Conservation (phyloP, 2,888 invertebrate genomes). For the Plemyria rubiginata region DNA sequence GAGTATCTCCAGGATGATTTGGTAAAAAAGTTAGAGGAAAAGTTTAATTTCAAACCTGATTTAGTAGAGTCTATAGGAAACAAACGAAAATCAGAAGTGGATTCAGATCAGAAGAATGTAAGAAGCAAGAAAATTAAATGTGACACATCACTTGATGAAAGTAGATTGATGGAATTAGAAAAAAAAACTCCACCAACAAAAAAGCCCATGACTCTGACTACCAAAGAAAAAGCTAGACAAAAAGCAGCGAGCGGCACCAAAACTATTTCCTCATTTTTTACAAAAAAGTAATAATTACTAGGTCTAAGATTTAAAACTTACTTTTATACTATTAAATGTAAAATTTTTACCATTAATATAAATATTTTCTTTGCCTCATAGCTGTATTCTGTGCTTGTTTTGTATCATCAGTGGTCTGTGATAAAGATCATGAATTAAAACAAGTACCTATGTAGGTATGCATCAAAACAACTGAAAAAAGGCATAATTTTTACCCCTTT, state of each 20-base stretch:
- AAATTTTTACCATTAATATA: background rate
- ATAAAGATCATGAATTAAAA: too few relatives aligned
- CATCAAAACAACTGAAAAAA: too few relatives aligned
- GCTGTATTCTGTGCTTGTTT: too few relatives aligned
- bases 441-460: too few relatives aligned
- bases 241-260: constrained; percentile 93
- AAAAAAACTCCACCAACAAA: constrained; percentile 65
- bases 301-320: background rate
- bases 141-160: constrained; percentile 62
- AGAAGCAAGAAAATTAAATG: constrained; percentile 71
- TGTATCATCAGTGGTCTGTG: too few relatives aligned
- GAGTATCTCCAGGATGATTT: constrained; percentile 91
- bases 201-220: constrained; percentile 82
- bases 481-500: too few relatives aligned
- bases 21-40: constrained; percentile 85
- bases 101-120: constrained; percentile 49
- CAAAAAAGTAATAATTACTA: constrained; percentile 20
- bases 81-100: constrained; percentile 82
- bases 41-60: constrained; percentile 88
- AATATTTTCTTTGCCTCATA: too few relatives aligned
- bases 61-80: constrained; percentile 74
- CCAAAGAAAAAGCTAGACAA: constrained; percentile 90
- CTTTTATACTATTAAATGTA: too few relatives aligned
- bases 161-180: constrained; percentile 60
- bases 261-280: constrained; percentile 86